phyloP scores from a whole-genome alignment of 2,888 invertebrate genomes.

The Sphaeridia pumilis region DNA sequence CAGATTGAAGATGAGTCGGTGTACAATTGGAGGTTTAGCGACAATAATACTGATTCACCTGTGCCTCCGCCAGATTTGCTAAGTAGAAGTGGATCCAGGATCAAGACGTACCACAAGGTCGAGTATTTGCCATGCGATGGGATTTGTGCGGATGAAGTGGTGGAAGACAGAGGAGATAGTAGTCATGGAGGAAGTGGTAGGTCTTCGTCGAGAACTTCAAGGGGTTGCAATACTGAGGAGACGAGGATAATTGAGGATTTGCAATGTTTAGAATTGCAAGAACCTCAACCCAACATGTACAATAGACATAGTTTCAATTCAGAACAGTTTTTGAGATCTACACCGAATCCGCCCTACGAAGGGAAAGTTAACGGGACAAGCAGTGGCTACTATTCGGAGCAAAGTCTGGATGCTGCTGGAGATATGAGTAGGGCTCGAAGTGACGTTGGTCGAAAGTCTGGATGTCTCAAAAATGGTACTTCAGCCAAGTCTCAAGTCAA shows the following conservation, averaged over 20 bases:
- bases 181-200: constrained; percentile 27
- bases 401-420: too few relatives aligned
- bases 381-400: background rate
- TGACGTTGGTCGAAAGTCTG: background rate
- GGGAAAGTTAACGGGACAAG: background rate
- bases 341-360: background rate
- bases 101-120: constrained; percentile 25
- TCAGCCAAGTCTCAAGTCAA: background rate
- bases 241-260: constrained; percentile 30
- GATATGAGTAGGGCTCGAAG: background rate
- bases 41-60: constrained; percentile 4
- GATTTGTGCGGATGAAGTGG: constrained; percentile 32
- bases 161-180: constrained; percentile 15
- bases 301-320: background rate
- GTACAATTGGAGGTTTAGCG: constrained; percentile 27
- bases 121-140: constrained; percentile 35
- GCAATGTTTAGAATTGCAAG: constrained; percentile 7
- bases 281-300: background rate
- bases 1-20: constrained; percentile 23
- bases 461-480: background rate
- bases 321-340: background rate
- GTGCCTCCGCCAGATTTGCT: background rate
- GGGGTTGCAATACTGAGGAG: constrained; percentile 34
- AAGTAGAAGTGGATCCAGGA: background rate
- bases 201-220: constrained; percentile 30